Conservation (phyloP, 2,113 vertebrate genomes). For the Pseudorectes ferrugineus region DNA sequence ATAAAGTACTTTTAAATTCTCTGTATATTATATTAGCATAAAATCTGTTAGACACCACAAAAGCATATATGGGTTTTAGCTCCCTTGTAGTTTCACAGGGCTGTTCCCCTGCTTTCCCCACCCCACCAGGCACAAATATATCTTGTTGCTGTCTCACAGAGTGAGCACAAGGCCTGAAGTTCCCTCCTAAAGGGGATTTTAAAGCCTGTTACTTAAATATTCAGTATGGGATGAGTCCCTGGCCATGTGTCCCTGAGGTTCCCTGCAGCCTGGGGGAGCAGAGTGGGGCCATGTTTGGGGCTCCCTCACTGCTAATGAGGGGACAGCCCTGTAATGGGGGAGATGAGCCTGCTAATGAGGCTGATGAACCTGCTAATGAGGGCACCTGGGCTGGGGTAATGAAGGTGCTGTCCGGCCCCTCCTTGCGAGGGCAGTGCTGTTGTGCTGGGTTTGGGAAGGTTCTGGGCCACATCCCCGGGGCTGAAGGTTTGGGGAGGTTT, state of each 20-base stretch:
- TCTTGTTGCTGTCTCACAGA: background rate
- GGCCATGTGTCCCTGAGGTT: background rate
- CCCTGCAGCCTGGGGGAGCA: background rate
- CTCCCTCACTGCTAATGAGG: background rate
- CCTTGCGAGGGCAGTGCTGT: background rate
- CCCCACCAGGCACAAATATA: background rate
- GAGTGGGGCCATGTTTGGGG: rapidly evolving
- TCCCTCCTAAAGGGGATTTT: background rate
- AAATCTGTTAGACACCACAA: background rate
- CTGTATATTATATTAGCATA: background rate
- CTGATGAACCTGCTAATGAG: background rate
- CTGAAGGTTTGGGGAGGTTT: background rate
- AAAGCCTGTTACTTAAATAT: slow-evolving; percentile 13
- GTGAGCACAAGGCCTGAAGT: background rate
- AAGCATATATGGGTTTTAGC: background rate
- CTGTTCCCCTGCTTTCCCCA: background rate
- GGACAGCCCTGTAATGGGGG: background rate
- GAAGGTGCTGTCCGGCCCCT: rapidly evolving
- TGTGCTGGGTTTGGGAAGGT: background rate
- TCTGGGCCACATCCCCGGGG: background rate
- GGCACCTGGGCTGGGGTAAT: background rate
- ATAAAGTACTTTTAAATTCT: background rate
- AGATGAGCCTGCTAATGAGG: background rate
- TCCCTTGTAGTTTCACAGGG: background rate
- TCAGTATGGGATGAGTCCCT: background rate